Conservation (phyloP, 2,113 vertebrate species). For the Recurvirostra avosetta region DNA sequence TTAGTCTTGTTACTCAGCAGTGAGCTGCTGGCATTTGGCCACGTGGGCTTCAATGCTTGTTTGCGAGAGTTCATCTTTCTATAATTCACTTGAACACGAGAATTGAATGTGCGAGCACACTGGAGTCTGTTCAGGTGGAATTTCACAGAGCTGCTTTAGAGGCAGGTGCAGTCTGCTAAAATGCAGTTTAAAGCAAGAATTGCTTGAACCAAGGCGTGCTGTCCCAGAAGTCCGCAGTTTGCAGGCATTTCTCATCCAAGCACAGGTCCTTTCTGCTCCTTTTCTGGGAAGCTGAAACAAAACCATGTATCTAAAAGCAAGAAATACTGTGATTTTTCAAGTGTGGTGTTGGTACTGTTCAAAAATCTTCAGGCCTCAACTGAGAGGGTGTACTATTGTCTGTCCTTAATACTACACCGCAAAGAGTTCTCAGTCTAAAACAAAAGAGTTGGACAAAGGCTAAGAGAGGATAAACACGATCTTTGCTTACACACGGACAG, state of each 20-base stretch:
- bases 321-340: neutral
- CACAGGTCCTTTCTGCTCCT: neutral
- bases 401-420: neutral
- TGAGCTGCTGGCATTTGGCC: neutral
- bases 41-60: rapidly evolving
- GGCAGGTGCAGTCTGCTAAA: neutral
- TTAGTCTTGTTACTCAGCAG: neutral
- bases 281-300: neutral
- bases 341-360: neutral
- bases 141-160: neutral
- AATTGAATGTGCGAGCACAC: neutral
- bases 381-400: neutral
- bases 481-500: neutral
- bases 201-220: neutral
- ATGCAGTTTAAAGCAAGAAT: neutral
- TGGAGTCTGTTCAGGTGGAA: neutral
- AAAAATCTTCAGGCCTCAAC: neutral
- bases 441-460: neutral
- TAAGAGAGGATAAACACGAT: neutral
- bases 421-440: neutral
- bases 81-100: neutral
- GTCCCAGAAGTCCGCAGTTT: neutral
- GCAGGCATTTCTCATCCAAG: neutral
- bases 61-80: neutral
- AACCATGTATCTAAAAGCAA: neutral